Evolutionary conservation across 2,113 vertebrate species (phyloP).

Genomic region (Hemibagrus wyckioides): DNA sequence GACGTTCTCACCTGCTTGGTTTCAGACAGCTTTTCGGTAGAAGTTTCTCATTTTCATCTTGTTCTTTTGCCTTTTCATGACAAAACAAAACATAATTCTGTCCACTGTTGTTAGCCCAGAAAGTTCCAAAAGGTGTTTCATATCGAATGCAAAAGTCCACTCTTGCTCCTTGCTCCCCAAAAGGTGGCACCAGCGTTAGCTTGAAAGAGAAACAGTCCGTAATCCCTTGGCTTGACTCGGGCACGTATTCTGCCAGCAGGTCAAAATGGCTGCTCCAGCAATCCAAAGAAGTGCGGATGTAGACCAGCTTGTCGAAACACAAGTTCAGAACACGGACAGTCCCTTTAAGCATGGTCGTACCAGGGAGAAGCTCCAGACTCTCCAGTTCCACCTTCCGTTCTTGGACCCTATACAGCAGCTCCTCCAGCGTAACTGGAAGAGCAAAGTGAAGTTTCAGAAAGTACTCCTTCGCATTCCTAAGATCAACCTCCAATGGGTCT

Average conservation of each 20-base stretch:
- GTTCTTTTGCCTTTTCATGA: constrained; percentile 74
- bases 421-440: constrained; percentile 73
- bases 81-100: constrained; percentile 86
- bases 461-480: constrained; percentile 75
- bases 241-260: constrained; percentile 86
- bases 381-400: constrained; percentile 85
- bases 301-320: constrained; percentile 86
- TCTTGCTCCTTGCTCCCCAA: constrained; percentile 76
- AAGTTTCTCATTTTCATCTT: constrained; percentile 67
- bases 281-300: constrained; percentile 86
- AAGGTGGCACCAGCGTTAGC: constrained; percentile 85
- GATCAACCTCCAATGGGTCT: constrained; percentile 58
- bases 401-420: constrained; percentile 76
- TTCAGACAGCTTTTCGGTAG: constrained; percentile 94
- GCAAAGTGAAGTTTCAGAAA: constrained; percentile 77
- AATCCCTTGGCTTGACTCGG: constrained; percentile 78
- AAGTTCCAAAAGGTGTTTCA: constrained; percentile 85
- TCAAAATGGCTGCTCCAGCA: constrained; percentile 89
- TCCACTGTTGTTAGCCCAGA: constrained; percentile 91
- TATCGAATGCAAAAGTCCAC: constrained; percentile 95
- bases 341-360: constrained; percentile 81
- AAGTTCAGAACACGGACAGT: constrained; percentile 88
- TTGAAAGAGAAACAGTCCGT: constrained; percentile 90
- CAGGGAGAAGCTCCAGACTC: constrained; percentile 76
- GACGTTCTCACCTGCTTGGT: constrained; percentile 76